These are phyloP conservation scores for Drosophila obscura DNA, from an alignment of 1,140 invertebrate species.

Conservation along the genomic window DNA sequence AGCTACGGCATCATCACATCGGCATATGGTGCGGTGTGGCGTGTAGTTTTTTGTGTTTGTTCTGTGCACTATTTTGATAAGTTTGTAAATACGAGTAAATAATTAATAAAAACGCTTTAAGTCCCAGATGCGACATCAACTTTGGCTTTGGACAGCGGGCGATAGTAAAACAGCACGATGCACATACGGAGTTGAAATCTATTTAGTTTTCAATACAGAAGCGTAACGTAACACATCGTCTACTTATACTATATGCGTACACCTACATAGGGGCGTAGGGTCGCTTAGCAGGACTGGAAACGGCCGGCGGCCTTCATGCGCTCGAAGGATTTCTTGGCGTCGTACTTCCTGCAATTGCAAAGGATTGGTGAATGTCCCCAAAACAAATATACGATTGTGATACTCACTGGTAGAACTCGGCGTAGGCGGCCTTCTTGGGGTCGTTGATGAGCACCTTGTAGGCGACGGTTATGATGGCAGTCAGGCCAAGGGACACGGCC, in stretches of 20 bases:
- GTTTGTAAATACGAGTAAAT: conserved; percentile 67
- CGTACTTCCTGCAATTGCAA: conserved; percentile 84
- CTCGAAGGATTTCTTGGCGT: conserved; percentile 85
- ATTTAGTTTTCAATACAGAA: conserved; percentile 71
- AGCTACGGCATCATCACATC: not conserved
- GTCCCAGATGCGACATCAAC: not conserved
- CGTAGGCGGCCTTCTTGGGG: conserved; percentile 85
- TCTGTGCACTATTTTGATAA: conserved; percentile 72
- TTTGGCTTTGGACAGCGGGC: no score
- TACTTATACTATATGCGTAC: conserved; percentile 60
- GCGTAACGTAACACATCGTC: conserved; percentile 66
- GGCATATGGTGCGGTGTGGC: conserved; percentile 6
- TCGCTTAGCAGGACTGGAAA: conserved; percentile 83
- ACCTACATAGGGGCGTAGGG: conserved; percentile 1
- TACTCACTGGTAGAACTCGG: conserved; percentile 86
- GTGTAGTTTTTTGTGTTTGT: conserved; percentile 57
- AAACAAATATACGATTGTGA: not conserved
- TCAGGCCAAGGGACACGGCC: conserved; percentile 70
- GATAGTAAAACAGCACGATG: conserved; percentile 40
- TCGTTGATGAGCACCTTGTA: conserved; percentile 82
- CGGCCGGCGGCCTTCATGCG: conserved; percentile 85
- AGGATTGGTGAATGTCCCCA: not conserved
- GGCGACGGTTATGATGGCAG: conserved; percentile 66
- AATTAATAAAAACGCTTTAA: conserved; percentile 49
- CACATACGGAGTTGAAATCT: conserved; percentile 64